Evolutionary conservation across 2,797 vertebrate species (phyloP), one percentile per base, ranked within the genome.

Genomic region (Mustela erminea): DNA sequence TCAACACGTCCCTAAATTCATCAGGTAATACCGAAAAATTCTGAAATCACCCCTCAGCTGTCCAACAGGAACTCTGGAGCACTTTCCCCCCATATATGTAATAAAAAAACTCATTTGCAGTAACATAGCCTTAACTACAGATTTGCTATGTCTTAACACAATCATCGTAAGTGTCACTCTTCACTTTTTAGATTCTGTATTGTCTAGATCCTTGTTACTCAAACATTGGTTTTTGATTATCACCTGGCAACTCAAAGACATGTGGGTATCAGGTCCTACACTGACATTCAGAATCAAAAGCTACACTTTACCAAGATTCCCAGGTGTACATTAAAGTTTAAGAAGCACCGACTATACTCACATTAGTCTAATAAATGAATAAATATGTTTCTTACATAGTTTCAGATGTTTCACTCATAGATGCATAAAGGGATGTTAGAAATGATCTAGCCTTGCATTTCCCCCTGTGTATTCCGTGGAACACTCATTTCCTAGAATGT

Each of bases 311-410:
- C 46, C 38, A 87, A 70, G 66, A 92, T 93, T 83, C 20, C 49
- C 41, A 15, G 43, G 74, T 85, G 18, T 77, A 41, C 1, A 20
- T 81, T 80, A 62, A 85, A 64, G 12, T 93, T 91, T 96, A 87
- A 56, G 80, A 83, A 75, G 68, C 56, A 80, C 2, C 1, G 10
- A 18, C 10, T 66, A 1, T 70, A 93, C 46, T 74, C n/a, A 70
- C 52, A 54, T 70, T 97, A 95, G 41, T 91, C 74, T 91, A 94
- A 70, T 35, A 92, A 95, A 75, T 49, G 41, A 88, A 93, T 41
- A 74, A 85, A 46, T 43, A 56, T 92, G 38, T 70, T 95, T 96
- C 62, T 87, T 93, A n/a, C 25, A 70, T 93, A 86, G 89, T 97
- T 95, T 96, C 60, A 93, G 70, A 85, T 14, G 23, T 80, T 86